These are phyloP conservation scores for Axinella damicornis DNA, from an alignment of 37 sponge, comb jelly and placozoan genomes.

Conservation along the genomic window DNA sequence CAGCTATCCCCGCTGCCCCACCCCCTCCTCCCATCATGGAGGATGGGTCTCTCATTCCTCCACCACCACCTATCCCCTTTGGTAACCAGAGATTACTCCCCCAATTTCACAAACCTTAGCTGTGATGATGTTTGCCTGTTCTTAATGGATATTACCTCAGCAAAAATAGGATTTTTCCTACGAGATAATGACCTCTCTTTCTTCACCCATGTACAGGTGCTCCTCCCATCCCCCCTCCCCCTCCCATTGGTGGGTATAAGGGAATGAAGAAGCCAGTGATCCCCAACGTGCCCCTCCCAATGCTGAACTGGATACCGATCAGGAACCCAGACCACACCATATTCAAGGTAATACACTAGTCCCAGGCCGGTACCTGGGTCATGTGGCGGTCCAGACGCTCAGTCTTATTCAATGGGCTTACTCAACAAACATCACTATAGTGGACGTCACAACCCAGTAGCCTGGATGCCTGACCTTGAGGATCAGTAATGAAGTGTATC, in stretches of 20 bases:
- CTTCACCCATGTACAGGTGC: not conserved
- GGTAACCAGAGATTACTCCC: not conserved
- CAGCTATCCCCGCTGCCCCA: slow-evolving; percentile 30
- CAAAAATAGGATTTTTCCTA: no score
- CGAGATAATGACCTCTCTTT: not conserved
- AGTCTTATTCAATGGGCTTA: no score
- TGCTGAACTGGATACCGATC: slow-evolving; percentile 82
- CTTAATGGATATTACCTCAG: no score
- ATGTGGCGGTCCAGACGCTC: no score
- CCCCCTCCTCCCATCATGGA: slow-evolving; percentile 37
- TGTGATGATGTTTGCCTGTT: no score
- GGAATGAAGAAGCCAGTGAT: slow-evolving; percentile 52
- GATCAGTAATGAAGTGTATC: no score
- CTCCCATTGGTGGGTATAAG: slow-evolving; percentile 19
- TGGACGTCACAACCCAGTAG: no score
- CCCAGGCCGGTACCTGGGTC: no score
- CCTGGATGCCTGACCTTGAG: not conserved
- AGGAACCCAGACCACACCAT: slow-evolving; percentile 65
- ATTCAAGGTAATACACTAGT: slow-evolving; percentile 51
- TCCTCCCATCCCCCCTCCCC: slow-evolving; percentile 69
- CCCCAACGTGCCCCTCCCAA: slow-evolving; percentile 74
- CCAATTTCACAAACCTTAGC: not conserved
- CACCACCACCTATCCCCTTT: slow-evolving; percentile 44
- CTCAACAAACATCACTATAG: no score
- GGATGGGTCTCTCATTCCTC: slow-evolving; percentile 19